Evolutionary conservation across 2,797 vertebrate species (phyloP).

Genomic region (Pelodytes ibericus): DNA sequence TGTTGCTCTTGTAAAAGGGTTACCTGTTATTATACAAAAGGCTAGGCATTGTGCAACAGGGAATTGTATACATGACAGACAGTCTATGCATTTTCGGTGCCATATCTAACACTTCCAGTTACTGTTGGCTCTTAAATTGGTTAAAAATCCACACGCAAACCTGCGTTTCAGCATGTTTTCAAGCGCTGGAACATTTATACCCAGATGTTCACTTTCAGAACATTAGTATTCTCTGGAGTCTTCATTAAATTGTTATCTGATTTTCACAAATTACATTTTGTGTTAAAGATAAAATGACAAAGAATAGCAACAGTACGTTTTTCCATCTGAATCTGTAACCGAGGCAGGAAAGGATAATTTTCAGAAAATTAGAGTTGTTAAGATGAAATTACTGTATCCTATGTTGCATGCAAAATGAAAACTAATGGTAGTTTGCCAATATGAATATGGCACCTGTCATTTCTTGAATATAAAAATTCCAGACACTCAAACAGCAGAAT

Average conservation of each 20-base stretch:
- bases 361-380: constrained; percentile 52
- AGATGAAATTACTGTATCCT: constrained; percentile 47
- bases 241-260: constrained; percentile 54
- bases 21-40: too few relatives aligned
- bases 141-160: constrained; percentile 1
- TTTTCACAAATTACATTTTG: constrained; percentile 52
- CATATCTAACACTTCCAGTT: background rate
- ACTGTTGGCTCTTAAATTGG: constrained; percentile 16
- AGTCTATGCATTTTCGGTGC: too few relatives aligned
- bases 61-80: too few relatives aligned
- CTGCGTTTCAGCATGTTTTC: constrained; percentile 24
- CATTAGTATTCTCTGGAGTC: constrained; percentile 52
- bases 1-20: too few relatives aligned
- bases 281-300: constrained; percentile 55
- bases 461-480: constrained; percentile 27
- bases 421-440: constrained; percentile 36
- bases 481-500: background rate
- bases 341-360: constrained; percentile 53
- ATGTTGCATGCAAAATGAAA: constrained; percentile 48
- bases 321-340: constrained; percentile 43
- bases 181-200: constrained; percentile 19
- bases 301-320: constrained; percentile 41
- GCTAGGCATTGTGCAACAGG: too few relatives aligned
- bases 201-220: constrained; percentile 40
- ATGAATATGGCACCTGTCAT: constrained; percentile 47